Evolutionary conservation across 2,113 vertebrate genomes (phyloP).

Genomic region (Strix uralensis): DNA sequence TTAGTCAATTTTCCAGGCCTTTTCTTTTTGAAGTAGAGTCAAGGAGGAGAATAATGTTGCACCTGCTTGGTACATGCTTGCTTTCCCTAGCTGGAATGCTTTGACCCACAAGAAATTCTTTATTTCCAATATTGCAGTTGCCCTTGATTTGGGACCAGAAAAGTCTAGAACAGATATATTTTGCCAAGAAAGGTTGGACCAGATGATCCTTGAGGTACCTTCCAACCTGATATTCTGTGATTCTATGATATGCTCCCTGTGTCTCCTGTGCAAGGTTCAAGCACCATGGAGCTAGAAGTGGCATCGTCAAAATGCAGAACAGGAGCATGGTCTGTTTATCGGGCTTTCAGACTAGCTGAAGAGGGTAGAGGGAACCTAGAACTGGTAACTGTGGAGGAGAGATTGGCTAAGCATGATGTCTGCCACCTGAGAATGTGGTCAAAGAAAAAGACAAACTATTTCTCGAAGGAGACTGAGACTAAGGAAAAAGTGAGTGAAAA

Average conservation of each 20-base stretch:
- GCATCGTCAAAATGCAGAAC: background rate
- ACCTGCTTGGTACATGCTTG: background rate
- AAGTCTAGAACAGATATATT: background rate
- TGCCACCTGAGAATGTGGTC: background rate
- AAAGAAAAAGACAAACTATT: background rate
- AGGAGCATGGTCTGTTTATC: background rate
- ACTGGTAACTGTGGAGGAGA: background rate
- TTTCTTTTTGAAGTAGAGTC: background rate
- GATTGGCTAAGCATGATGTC: accelerated
- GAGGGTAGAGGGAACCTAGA: background rate
- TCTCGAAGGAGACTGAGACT: background rate
- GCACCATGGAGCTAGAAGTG: background rate
- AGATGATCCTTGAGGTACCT: no score
- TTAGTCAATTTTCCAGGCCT: background rate
- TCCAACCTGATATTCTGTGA: no score
- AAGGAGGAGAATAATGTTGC: background rate
- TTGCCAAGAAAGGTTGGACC: no score
- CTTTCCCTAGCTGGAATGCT: background rate
- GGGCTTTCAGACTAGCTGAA: background rate
- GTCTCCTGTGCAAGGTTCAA: background rate
- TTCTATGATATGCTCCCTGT: background rate
- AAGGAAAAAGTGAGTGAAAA: background rate
- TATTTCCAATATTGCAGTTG: background rate
- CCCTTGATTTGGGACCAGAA: background rate
- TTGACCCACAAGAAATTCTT: background rate